Percentiles rank a stretch among this genome's conserved stretches.
These are phyloP conservation scores for Eupithecia abbreviata DNA, from an alignment of 2,888 invertebrate species.

Conservation along the genomic window DNA sequence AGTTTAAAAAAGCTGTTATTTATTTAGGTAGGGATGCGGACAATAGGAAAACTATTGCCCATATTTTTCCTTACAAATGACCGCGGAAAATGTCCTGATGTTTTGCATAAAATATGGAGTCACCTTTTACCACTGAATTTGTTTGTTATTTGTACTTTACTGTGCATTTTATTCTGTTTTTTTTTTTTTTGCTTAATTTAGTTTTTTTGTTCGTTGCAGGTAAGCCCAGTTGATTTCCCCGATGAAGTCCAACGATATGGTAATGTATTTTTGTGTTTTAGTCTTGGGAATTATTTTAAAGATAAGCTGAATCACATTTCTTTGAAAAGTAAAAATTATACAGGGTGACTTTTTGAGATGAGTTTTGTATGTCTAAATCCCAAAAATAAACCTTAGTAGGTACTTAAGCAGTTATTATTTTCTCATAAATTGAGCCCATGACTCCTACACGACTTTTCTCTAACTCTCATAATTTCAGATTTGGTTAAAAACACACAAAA, in stretches of 20 bases:
- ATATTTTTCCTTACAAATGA: conserved; percentile 36
- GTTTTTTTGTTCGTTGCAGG: conserved; percentile 33
- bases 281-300: not conserved
- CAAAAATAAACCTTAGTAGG: not conserved
- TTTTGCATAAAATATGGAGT: conserved; percentile 18
- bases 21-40: conserved; percentile 26
- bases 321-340: not conserved
- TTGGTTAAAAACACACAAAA: not conserved
- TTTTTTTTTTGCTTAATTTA: not conserved
- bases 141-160: not conserved
- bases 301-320: not conserved
- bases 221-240: conserved; percentile 24
- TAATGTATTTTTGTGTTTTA: not conserved
- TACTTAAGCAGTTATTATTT: not conserved
- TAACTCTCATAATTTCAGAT: not conserved
- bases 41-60: conserved; percentile 40
- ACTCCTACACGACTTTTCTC: not conserved
- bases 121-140: not conserved
- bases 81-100: conserved; percentile 22
- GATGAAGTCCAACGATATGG: not conserved
- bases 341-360: not conserved
- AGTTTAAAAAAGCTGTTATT: conserved; percentile 20
- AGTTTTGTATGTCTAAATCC: not conserved
- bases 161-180: not conserved
- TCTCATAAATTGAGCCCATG: not conserved